Conservation (phyloP, 2,113 vertebrate genomes). For the Pterocles gutturalis region DNA sequence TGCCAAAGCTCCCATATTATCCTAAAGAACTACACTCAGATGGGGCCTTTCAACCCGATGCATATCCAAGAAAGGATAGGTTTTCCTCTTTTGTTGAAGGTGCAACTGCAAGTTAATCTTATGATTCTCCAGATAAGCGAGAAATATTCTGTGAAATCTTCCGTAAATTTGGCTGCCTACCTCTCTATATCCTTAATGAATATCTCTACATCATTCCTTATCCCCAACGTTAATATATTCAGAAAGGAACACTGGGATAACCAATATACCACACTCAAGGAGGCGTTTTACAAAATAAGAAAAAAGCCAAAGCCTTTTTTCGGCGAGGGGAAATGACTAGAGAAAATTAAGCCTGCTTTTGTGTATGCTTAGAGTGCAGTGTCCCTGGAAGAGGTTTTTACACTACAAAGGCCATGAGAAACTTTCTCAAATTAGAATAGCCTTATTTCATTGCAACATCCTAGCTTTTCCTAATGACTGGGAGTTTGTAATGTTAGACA, state of each 20-base stretch:
- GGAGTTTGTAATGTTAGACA: background rate
- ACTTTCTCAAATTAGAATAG: background rate
- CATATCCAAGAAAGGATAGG: background rate
- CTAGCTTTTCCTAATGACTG: background rate
- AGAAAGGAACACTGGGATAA: background rate
- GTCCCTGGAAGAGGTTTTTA: background rate
- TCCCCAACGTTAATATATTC: background rate
- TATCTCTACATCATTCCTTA: background rate
- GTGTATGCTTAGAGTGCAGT: background rate
- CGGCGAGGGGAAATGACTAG: background rate
- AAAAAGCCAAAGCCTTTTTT: background rate
- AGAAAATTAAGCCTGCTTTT: background rate
- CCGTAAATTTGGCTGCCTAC: background rate
- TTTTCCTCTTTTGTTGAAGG: background rate
- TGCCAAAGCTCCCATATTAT: background rate
- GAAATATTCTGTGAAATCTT: background rate
- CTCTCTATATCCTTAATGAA: background rate
- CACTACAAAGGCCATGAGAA: background rate
- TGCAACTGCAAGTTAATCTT: background rate
- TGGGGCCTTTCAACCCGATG: background rate
- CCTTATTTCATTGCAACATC: background rate
- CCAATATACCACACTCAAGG: rapidly evolving
- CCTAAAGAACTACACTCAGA: background rate
- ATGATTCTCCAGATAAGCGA: background rate
- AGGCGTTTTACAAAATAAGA: background rate